These are phyloP conservation scores for Platyrinchus mystaceus DNA, from an alignment of 2,797 vertebrate genomes.

Conservation along the genomic window DNA sequence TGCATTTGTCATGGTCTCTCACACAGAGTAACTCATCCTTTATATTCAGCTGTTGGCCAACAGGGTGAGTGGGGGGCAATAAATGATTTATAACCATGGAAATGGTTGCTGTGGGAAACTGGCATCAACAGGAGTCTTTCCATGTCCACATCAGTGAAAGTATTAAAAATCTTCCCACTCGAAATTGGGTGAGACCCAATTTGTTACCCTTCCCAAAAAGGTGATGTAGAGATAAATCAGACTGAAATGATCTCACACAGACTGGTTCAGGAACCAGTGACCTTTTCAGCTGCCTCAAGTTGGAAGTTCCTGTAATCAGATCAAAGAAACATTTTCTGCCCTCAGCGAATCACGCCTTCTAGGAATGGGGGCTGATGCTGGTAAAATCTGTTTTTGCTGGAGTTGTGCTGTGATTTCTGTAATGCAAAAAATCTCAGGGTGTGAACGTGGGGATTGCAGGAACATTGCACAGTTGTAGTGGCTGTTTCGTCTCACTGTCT, in stretches of 20 bases:
- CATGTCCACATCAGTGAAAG: background rate
- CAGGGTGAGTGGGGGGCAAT: background rate
- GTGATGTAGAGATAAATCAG: background rate
- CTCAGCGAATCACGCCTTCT: background rate
- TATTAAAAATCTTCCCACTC: background rate
- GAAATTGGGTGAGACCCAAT: background rate
- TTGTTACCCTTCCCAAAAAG: background rate
- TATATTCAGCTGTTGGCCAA: constrained; percentile 21
- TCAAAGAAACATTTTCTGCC: background rate
- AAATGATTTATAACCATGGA: constrained; percentile 71
- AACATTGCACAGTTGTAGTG: rapidly evolving
- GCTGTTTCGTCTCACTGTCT: background rate
- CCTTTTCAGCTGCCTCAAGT: background rate
- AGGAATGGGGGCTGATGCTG: background rate
- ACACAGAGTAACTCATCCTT: background rate
- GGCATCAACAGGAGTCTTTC: constrained; percentile 55
- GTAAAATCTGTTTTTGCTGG: background rate
- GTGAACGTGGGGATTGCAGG: background rate
- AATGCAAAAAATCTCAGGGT: background rate
- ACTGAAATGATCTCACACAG: background rate
- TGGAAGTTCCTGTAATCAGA: background rate
- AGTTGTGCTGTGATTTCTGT: background rate
- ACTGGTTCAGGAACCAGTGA: background rate
- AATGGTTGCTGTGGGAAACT: constrained; percentile 66
- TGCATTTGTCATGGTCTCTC: background rate